These are phyloP conservation scores for Drosophila niveifrons DNA, from an alignment of 2,888 invertebrate species.

Conservation along the genomic window DNA sequence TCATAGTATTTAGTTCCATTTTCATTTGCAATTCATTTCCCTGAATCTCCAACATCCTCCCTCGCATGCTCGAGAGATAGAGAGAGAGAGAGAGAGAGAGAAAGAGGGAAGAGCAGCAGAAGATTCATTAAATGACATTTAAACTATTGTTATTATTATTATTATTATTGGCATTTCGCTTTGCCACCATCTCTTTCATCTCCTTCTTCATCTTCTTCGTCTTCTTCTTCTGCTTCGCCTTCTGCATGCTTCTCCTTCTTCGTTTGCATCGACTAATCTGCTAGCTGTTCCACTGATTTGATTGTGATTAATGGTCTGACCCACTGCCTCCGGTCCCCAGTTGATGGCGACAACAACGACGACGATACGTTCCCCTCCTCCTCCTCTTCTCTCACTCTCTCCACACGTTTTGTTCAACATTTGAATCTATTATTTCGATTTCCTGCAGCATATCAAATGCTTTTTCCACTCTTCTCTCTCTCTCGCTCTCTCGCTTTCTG, in stretches of 20 bases:
- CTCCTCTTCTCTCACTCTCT: not conserved
- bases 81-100: not conserved
- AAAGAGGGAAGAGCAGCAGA: not conserved
- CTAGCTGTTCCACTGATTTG: constrained; percentile 69
- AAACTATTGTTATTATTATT: constrained; percentile 52
- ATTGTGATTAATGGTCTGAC: constrained; percentile 72
- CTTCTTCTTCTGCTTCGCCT: too few relatives aligned
- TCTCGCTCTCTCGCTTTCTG: not conserved
- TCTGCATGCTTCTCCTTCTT: not conserved
- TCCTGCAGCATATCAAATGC: constrained; percentile 53
- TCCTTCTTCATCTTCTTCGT: too few relatives aligned
- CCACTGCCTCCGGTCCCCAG: constrained; percentile 35
- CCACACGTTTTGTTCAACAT: constrained; percentile 26
- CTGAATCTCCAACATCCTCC: not conserved
- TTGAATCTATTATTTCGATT: constrained; percentile 68
- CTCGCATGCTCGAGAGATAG: too few relatives aligned
- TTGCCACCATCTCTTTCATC: not conserved
- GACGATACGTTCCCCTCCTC: not conserved
- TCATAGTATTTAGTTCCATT: not conserved
- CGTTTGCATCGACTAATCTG: constrained; percentile 42
- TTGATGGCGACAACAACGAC: not conserved
- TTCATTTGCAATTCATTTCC: constrained; percentile 5
- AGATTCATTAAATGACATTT: constrained; percentile 45
- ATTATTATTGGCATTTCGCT: constrained; percentile 50
- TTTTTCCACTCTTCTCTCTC: constrained; percentile 21